Percentiles rank a stretch among this genome's conserved stretches.
Evolutionary conservation across 2,113 vertebrate species (phyloP).

Genomic region (Burhinus bistriatus): DNA sequence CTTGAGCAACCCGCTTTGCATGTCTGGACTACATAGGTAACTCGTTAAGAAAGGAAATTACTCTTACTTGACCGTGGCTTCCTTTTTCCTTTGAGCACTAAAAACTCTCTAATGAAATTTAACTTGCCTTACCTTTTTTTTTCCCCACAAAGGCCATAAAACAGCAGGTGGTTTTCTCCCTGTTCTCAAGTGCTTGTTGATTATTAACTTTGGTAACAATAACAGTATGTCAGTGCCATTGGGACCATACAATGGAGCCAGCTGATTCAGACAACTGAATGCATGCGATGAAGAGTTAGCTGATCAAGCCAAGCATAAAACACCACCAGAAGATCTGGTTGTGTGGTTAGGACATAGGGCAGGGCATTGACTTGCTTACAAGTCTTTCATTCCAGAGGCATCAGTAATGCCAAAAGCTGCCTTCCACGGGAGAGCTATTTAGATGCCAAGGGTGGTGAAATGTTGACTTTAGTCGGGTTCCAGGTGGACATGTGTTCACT

Average conservation of each 20-base stretch:
- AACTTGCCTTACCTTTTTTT: background rate
- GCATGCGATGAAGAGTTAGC: background rate
- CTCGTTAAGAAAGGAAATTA: background rate
- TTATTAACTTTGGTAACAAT: background rate
- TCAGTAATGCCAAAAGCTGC: background rate
- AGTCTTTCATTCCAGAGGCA: background rate
- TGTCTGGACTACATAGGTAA: background rate
- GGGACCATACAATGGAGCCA: background rate
- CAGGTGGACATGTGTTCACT: background rate
- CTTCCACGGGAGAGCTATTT: background rate
- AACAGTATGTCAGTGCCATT: background rate
- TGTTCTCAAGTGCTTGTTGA: background rate
- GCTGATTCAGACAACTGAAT: background rate
- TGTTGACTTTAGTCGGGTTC: background rate
- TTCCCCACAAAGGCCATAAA: background rate
- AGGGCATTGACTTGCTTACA: background rate
- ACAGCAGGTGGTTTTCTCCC: background rate
- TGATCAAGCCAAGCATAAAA: background rate
- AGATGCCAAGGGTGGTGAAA: background rate
- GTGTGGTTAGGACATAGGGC: background rate
- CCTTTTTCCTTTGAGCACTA: background rate
- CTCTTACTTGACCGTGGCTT: background rate
- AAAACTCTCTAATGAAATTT: background rate
- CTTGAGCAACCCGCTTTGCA: accelerated
- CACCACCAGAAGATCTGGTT: background rate